These are phyloP conservation scores for Poeciliopsis turneri DNA, from an alignment of 2,797 vertebrate genomes.

Conservation along the genomic window DNA sequence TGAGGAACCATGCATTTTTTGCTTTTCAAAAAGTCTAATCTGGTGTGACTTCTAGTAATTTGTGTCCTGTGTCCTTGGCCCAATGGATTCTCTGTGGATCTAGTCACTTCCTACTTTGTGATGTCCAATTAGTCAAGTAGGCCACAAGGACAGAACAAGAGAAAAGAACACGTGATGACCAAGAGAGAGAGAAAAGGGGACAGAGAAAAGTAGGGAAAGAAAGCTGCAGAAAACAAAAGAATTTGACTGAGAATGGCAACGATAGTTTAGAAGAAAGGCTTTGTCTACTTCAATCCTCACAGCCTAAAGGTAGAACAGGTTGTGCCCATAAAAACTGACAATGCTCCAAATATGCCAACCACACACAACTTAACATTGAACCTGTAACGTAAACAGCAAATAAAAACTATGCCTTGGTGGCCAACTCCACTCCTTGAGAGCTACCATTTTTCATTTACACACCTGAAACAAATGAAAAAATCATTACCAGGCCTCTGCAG, in stretches of 20 bases:
- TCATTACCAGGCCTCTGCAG: background rate
- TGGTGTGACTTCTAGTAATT: slow-evolving; percentile 33
- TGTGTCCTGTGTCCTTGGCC: slow-evolving; percentile 43
- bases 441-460: background rate
- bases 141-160: slow-evolving; percentile 53
- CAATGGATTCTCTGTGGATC: slow-evolving; percentile 25
- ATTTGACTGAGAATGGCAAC: background rate
- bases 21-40: slow-evolving; percentile 19
- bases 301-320: background rate
- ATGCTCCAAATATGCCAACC: background rate
- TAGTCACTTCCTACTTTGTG: slow-evolving; percentile 39
- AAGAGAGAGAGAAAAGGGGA: slow-evolving; percentile 20
- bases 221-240: background rate
- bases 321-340: background rate
- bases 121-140: slow-evolving; percentile 72
- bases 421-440: background rate
- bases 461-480: background rate
- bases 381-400: background rate
- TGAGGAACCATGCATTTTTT: background rate
- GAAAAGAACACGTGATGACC: slow-evolving; percentile 37
- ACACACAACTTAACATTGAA: background rate
- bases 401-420: background rate
- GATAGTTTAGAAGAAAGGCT: background rate
- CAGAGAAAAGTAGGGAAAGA: slow-evolving; percentile 10
- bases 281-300: background rate